These are phyloP conservation scores for Drosophila nr. perissopoda DNA, from an alignment of 2,888 invertebrate species.

Conservation along the genomic window DNA sequence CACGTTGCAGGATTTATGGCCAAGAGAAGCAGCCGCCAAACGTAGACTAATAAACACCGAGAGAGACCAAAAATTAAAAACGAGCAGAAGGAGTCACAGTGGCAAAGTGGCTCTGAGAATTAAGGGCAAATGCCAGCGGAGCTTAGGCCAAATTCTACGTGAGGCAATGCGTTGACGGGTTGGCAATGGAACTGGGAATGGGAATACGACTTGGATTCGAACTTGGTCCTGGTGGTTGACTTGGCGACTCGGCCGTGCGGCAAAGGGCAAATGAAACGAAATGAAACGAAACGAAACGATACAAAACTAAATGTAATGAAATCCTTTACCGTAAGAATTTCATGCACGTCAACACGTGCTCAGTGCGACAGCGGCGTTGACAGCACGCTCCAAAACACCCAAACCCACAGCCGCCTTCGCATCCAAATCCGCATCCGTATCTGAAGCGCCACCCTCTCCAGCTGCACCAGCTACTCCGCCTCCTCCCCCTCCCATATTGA, in stretches of 20 bases:
- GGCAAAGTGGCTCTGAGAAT: constrained; percentile 49
- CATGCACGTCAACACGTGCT: constrained; percentile 80
- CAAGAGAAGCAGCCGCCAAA: constrained; percentile 60
- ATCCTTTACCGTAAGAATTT: constrained; percentile 82
- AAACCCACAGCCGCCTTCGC: constrained; percentile 13
- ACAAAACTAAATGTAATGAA: constrained; percentile 62
- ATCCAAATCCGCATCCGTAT: constrained; percentile 3
- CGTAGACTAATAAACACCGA: constrained; percentile 68
- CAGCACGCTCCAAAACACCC: constrained; percentile 39
- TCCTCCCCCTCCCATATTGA: background rate
- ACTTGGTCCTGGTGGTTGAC: constrained; percentile 33
- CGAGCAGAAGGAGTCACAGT: background rate
- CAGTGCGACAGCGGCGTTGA: constrained; percentile 62
- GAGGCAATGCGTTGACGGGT: constrained; percentile 46
- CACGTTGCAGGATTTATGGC: constrained; percentile 73
- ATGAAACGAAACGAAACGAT: constrained; percentile 40
- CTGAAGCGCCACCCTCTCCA: constrained; percentile 1
- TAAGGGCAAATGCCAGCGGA: constrained; percentile 52
- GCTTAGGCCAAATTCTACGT: constrained; percentile 55
- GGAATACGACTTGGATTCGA: constrained; percentile 7
- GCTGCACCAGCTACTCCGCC: background rate
- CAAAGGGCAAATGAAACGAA: constrained; percentile 55
- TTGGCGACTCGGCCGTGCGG: constrained; percentile 59
- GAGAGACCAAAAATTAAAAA: constrained; percentile 49
- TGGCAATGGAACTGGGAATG: constrained; percentile 10